phyloP scores from a whole-genome alignment of 2,888 invertebrate species.

The Rhabditoides inermis region DNA sequence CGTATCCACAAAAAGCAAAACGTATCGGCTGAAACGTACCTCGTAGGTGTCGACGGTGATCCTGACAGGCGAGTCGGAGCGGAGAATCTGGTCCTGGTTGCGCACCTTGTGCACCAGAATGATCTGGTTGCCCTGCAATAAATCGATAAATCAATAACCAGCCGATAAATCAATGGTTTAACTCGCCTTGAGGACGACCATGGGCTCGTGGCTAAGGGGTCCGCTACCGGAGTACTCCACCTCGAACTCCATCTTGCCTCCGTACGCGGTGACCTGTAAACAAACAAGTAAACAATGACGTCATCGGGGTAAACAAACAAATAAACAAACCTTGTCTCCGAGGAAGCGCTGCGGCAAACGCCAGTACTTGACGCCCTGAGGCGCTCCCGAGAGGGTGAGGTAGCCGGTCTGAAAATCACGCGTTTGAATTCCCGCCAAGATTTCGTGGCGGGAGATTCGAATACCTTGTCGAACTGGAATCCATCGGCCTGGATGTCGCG shows the following conservation, averaged over 20 bases:
- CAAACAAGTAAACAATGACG: background rate
- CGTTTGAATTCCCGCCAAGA: background rate
- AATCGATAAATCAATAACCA: too few species aligned
- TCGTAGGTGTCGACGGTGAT: slow-evolving; percentile 76
- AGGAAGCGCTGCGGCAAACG: slow-evolving; percentile 72
- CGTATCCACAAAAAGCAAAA: background rate
- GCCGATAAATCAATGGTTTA: too few species aligned
- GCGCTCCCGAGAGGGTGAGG: slow-evolving; percentile 5
- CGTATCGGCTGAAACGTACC: slow-evolving; percentile 38
- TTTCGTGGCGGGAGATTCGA: too few species aligned
- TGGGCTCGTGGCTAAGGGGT: slow-evolving; percentile 33
- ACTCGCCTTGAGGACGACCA: slow-evolving; percentile 47
- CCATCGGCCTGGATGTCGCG: slow-evolving; percentile 22
- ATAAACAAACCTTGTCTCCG: slow-evolving; percentile 66
- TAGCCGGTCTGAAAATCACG: slow-evolving; percentile 19
- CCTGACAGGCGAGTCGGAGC: slow-evolving; percentile 65
- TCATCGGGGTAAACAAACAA: background rate
- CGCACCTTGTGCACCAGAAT: slow-evolving; percentile 68
- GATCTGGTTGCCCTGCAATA: slow-evolving; percentile 60
- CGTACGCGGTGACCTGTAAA: slow-evolving; percentile 68
- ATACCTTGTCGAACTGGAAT: slow-evolving; percentile 30
- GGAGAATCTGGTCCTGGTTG: slow-evolving; percentile 61
- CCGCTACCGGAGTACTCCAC: slow-evolving; percentile 45
- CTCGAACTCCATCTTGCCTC: slow-evolving; percentile 67
- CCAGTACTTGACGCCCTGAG: slow-evolving; percentile 57